phyloP scores from a whole-genome alignment of 2,888 invertebrate genomes.

The Coelinius sp. region DNA sequence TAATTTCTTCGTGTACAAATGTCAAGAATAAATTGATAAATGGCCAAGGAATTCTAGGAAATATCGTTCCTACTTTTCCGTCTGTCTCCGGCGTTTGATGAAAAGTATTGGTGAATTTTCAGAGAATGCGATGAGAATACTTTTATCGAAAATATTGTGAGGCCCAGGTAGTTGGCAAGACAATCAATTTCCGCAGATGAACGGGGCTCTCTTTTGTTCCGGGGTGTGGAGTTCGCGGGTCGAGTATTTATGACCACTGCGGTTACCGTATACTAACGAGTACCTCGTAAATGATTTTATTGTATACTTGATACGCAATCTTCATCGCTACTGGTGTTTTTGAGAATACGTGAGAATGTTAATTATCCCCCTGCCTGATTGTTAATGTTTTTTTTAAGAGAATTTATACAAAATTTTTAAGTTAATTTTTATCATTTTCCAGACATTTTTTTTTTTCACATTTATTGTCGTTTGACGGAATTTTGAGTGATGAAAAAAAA shows the following conservation, averaged over 20 bases:
- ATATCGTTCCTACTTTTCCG: neutral
- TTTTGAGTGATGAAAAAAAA: too few species aligned
- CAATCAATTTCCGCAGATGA: neutral
- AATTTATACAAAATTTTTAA: too few species aligned
- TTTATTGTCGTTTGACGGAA: too few species aligned
- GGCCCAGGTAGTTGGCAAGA: constrained; percentile 5
- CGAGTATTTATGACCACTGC: constrained; percentile 49
- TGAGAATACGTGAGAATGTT: neutral
- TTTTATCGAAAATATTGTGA: neutral
- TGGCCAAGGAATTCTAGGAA: too few species aligned
- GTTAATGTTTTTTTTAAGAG: neutral
- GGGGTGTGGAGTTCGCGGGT: constrained; percentile 37
- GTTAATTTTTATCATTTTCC: too few species aligned
- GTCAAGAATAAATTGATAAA: too few species aligned
- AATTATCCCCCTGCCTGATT: neutral
- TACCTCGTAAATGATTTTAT: constrained; percentile 49
- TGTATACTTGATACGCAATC: constrained; percentile 25
- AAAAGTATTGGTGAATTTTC: neutral
- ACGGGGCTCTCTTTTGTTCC: neutral
- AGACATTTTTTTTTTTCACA: too few species aligned
- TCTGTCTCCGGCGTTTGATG: neutral
- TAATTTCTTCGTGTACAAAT: too few species aligned
- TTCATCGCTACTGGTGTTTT: neutral
- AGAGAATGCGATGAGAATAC: neutral
- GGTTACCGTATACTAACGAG: constrained; percentile 56